These are phyloP conservation scores for Xylocopa sonorina DNA, from an alignment of 1,140 invertebrate species.

Conservation along the genomic window DNA sequence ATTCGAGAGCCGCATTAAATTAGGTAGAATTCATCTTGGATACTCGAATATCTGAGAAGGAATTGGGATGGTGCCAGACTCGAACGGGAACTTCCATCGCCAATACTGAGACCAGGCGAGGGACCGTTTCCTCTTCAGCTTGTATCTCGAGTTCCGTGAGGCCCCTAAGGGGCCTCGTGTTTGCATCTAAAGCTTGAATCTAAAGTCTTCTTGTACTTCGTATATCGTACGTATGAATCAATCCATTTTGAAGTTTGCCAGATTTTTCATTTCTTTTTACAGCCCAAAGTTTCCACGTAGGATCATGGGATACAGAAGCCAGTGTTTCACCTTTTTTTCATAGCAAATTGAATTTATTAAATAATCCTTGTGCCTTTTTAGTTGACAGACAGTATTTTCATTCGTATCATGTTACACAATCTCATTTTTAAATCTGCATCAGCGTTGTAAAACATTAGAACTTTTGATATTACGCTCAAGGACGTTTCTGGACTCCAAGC, in stretches of 20 bases:
- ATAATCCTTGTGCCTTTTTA: conserved; percentile 87
- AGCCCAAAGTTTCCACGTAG: conserved; percentile 88
- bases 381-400: conserved; percentile 78
- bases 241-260: conserved; percentile 87
- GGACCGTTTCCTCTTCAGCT: too few species aligned
- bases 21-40: too few species aligned
- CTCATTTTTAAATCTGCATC: conserved; percentile 83
- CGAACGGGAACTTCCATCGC: too few species aligned
- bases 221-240: conserved; percentile 88
- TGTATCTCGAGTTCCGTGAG: too few species aligned
- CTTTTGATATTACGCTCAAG: conserved; percentile 83
- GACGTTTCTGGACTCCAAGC: conserved; percentile 86
- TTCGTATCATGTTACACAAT: conserved; percentile 83
- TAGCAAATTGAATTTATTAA: conserved; percentile 88
- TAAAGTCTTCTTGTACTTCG: conserved; percentile 85
- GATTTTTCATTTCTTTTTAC: conserved; percentile 82
- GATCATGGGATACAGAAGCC: conserved; percentile 90
- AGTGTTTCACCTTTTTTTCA: conserved; percentile 87
- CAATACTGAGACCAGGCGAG: too few species aligned
- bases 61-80: too few species aligned
- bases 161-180: too few species aligned
- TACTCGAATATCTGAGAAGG: too few species aligned
- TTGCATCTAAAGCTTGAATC: conserved; percentile 87
- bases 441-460: conserved; percentile 83
- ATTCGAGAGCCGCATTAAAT: too few species aligned